Evolutionary conservation across 2,888 invertebrate genomes (phyloP).

Genomic region (Troides oblongomaculatus): DNA sequence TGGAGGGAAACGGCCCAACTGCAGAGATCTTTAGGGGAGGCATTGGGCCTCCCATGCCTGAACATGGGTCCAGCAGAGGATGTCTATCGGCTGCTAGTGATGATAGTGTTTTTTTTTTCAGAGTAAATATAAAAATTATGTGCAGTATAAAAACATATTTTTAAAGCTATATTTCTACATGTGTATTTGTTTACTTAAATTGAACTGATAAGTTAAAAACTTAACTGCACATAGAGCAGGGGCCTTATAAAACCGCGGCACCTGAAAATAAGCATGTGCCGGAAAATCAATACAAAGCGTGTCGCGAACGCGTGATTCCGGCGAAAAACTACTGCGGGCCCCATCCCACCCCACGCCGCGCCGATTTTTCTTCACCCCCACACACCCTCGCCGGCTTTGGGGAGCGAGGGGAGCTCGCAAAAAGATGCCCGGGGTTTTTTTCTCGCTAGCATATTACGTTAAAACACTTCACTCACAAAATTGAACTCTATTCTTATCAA

Average conservation of each 20-base stretch:
- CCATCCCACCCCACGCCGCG: constrained; percentile 43
- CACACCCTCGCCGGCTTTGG: constrained; percentile 58
- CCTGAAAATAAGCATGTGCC: constrained; percentile 71
- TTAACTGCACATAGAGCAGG: too few species aligned
- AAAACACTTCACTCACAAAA: constrained; percentile 42
- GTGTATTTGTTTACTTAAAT: too few species aligned
- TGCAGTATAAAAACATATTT: too few species aligned
- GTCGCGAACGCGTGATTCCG: constrained; percentile 76
- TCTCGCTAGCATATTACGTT: constrained; percentile 67
- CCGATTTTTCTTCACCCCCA: constrained; percentile 69
- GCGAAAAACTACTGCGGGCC: constrained; percentile 75
- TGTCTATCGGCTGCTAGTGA: too few species aligned
- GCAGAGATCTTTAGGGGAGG: too few species aligned
- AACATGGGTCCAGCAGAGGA: too few species aligned
- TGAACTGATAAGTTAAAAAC: too few species aligned
- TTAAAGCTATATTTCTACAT: too few species aligned
- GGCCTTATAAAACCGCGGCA: constrained; percentile 44
- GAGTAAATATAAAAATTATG: too few species aligned
- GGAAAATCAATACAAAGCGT: constrained; percentile 75
- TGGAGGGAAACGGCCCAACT: too few species aligned
- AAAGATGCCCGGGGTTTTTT: constrained; percentile 73
- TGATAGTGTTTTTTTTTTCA: too few species aligned
- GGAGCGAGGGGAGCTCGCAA: constrained; percentile 66
- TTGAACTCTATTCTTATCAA: constrained; percentile 33
- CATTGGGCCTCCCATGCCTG: too few species aligned